These are phyloP conservation scores for Sinella curviseta DNA, from an alignment of 1,140 invertebrate genomes.

Conservation along the genomic window DNA sequence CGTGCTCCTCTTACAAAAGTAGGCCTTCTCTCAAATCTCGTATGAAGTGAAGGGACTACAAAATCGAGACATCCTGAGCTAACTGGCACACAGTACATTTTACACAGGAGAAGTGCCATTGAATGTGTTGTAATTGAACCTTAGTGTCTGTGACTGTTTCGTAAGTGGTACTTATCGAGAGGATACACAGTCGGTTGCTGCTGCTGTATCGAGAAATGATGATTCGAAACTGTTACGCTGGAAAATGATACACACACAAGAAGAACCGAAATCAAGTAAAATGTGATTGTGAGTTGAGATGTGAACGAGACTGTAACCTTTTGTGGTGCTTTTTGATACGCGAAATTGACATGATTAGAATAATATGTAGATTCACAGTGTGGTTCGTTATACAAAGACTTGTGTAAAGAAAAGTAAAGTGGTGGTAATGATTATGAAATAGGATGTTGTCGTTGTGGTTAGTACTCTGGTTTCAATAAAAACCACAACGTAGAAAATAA, in stretches of 20 bases:
- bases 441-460: not conserved
- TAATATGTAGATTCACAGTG: no score
- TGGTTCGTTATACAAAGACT: no score
- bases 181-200: not conserved
- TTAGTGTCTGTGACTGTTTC: not conserved
- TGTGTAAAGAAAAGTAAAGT: no score
- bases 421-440: not conserved
- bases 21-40: not conserved
- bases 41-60: not conserved
- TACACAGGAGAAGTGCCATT: not conserved
- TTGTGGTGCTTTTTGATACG: no score
- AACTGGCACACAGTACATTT: not conserved
- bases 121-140: not conserved
- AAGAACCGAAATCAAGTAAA: not conserved
- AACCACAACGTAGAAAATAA: not conserved
- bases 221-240: not conserved
- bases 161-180: not conserved
- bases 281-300: no score
- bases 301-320: no score
- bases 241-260: not conserved
- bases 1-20: constrained; percentile 1
- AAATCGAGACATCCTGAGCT: not conserved
- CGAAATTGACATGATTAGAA: no score
- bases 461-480: not conserved
- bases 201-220: not conserved